Evolutionary conservation across 2,797 vertebrate genomes (phyloP), one percentile per base, ranked within the genome.

Genomic region (Monodelphis domestica): DNA sequence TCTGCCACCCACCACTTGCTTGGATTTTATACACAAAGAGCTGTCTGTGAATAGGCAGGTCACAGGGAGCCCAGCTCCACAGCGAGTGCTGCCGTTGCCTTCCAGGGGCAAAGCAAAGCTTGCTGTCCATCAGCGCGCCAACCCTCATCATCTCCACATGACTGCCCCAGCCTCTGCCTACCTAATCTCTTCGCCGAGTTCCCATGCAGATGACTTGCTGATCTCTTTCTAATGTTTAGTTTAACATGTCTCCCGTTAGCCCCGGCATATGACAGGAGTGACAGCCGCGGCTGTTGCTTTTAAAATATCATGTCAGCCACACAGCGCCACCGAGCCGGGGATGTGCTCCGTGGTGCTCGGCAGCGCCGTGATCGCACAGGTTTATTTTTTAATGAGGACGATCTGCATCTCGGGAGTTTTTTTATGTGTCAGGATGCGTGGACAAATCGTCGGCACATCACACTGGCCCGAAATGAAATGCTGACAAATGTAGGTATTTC

Each of bases 401-500:
- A 99, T 99, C 98, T 98, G 98, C 98, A 98, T 99, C 98, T 97
- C 97, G 96, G 98, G 98, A 98, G 98, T 98, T 98, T 98, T 98
- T 98, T 98, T 98, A 98, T 97, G 98, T 99, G 99, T 99, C 99
- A 99, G 98, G 98, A 98, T 97, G 98, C 98, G 97, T 96, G 99
- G 99, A 99, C 99, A 99, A 99, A 99, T 99, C 99, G 99, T 99
- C 98, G 88, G 98, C 98, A 99, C 98, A 98, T 99, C 99, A 99
- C 96, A 95, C 98, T 98, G 98, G 98, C 98, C 99, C 98, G 97
- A 99, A 99, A 99, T 99, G 99, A 99, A 99, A 99, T 99, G 99
- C 99, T 99, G 99, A 99, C 99, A 99, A 99, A 99, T 99, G 99
- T 98, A 99, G 99, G 99, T 99, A 99, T 99, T 99, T 99, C 99